A percentile compares a stretch with the other conserved stretches of the same genome.
Evolutionary conservation across 2,797 vertebrate genomes (phyloP).

Genomic region (Aratinga solstitialis): DNA sequence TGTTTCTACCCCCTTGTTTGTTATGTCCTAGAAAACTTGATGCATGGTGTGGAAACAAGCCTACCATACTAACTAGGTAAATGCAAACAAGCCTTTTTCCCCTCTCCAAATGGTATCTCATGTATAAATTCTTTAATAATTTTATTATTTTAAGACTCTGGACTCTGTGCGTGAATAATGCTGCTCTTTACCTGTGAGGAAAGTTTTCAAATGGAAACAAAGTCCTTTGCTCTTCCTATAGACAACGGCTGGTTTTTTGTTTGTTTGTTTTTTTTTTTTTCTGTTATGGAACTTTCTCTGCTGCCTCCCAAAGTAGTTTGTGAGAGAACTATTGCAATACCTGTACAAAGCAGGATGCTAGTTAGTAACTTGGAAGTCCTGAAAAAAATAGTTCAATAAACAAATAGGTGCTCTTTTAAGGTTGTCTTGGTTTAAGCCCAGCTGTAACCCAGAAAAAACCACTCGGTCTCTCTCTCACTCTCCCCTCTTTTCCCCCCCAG

Average conservation of each 20-base stretch:
- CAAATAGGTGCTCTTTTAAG: not conserved
- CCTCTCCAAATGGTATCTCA: not conserved
- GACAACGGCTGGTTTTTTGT: not conserved
- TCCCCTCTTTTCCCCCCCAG: no score
- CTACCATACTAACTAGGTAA: accelerated
- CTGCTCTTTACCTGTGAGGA: accelerated
- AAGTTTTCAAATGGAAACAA: not conserved
- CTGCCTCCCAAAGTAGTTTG: not conserved
- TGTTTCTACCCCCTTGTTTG: accelerated
- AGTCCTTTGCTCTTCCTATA: not conserved
- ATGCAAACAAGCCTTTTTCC: not conserved
- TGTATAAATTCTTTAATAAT: not conserved
- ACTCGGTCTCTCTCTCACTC: no score
- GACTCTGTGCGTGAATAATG: not conserved
- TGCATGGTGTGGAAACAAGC: accelerated
- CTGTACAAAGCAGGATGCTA: not conserved
- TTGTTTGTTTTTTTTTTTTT: not conserved
- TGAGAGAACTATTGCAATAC: not conserved
- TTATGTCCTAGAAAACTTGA: not conserved
- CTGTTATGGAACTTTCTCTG: not conserved
- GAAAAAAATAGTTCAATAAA: not conserved
- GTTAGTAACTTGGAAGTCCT: not conserved
- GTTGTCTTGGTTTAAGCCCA: no score
- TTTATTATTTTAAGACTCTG: not conserved
- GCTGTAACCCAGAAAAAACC: no score